Conservation (phyloP, 2,888 invertebrate genomes). For the Aleiodes leptofemur region DNA sequence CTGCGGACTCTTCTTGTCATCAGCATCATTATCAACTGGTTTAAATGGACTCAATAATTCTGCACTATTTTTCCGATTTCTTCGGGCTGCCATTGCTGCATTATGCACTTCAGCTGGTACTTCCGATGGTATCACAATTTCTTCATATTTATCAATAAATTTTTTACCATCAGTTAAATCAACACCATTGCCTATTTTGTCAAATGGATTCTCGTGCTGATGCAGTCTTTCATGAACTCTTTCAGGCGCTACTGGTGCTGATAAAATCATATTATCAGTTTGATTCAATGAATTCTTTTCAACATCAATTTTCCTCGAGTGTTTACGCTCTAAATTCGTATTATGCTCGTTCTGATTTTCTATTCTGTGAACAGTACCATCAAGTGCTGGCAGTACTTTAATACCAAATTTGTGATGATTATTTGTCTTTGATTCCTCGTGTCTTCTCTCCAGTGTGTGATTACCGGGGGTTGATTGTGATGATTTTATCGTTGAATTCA, state of each 20-base stretch:
- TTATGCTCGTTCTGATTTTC: constrained; percentile 74
- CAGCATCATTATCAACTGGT: constrained; percentile 50
- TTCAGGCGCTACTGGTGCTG: constrained; percentile 2
- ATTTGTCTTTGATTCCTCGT: constrained; percentile 77
- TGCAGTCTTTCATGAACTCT: constrained; percentile 45
- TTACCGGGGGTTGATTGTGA: constrained; percentile 66
- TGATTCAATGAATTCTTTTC: constrained; percentile 53
- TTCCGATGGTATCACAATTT: constrained; percentile 81
- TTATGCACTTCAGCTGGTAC: constrained; percentile 84
- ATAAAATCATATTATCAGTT: constrained; percentile 2
- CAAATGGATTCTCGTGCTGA: constrained; percentile 54
- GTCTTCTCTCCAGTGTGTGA: constrained; percentile 66
- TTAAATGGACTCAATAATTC: constrained; percentile 61
- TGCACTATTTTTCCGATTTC: constrained; percentile 79
- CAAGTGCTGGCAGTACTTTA: constrained; percentile 77
- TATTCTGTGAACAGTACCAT: constrained; percentile 71
- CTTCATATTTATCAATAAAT: constrained; percentile 79
- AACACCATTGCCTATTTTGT: constrained; percentile 53
- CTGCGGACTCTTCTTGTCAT: constrained; percentile 77
- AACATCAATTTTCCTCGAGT: constrained; percentile 66
- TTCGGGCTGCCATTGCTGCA: constrained; percentile 83
- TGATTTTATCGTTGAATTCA: constrained; percentile 69
- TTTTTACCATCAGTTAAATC: constrained; percentile 74
- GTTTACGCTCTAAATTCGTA: constrained; percentile 71
- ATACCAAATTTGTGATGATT: constrained; percentile 80